Percentiles rank a stretch among this genome's conserved stretches.
Evolutionary conservation across 53 echinoderm and acorn worm genomes (phyloP).

Genomic region (Stichopus horrens): DNA sequence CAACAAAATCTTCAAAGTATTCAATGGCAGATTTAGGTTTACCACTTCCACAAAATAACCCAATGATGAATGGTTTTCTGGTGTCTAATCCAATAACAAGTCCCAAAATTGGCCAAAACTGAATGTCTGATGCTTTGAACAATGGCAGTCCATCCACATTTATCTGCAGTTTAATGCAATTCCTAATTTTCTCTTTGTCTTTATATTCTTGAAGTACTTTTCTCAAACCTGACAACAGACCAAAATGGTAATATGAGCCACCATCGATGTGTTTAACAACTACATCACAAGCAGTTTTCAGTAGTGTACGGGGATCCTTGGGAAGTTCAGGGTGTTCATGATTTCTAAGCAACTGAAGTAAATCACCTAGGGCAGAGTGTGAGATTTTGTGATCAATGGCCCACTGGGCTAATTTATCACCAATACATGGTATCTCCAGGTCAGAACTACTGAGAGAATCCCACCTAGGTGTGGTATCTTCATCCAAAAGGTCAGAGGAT

Average conservation of each 20-base stretch:
- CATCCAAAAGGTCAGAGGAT: neutral
- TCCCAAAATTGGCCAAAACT: slow-evolving; percentile 67
- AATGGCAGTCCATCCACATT: slow-evolving; percentile 65
- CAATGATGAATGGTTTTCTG: slow-evolving; percentile 10
- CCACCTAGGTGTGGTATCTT: neutral
- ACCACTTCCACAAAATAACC: neutral
- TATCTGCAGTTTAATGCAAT: slow-evolving; percentile 34
- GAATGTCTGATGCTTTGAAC: slow-evolving; percentile 38
- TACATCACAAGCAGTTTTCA: slow-evolving; percentile 38
- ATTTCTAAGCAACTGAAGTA: slow-evolving; percentile 52
- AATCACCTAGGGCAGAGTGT: slow-evolving; percentile 48
- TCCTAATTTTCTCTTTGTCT: neutral
- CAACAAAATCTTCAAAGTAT: slow-evolving; percentile 1
- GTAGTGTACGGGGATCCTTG: slow-evolving; percentile 57
- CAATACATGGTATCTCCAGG: neutral
- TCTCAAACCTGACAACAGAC: slow-evolving; percentile 27
- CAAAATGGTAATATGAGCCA: slow-evolving; percentile 67
- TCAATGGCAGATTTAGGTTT: neutral
- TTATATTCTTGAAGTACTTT: neutral
- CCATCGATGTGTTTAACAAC: slow-evolving; percentile 52
- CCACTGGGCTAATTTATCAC: neutral
- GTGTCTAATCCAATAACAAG: neutral
- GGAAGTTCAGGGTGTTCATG: slow-evolving; percentile 49
- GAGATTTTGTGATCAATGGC: slow-evolving; percentile 43
- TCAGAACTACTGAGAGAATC: neutral